Evolutionary conservation across 2,797 vertebrate genomes (phyloP).

Genomic region (Centroberyx gerrardi): DNA sequence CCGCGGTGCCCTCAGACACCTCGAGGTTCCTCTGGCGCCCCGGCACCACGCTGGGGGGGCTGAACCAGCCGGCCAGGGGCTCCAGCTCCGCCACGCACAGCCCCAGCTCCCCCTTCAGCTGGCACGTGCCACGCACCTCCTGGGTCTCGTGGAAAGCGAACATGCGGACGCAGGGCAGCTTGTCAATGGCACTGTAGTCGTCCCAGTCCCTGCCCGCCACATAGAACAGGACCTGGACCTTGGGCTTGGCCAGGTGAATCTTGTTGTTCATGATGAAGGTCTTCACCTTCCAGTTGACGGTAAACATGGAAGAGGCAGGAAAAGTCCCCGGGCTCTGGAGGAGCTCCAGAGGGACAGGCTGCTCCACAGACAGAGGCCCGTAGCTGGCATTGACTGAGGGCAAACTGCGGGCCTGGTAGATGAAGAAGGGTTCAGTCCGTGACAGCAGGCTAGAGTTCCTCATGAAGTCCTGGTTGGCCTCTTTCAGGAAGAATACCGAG

Average conservation of each 20-base stretch:
- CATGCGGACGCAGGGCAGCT: conserved; percentile 88
- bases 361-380: conserved; percentile 90
- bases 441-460: conserved; percentile 93
- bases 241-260: conserved; percentile 86
- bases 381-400: conserved; percentile 91
- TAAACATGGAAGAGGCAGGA: conserved; percentile 86
- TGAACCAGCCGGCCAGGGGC: conserved; percentile 88
- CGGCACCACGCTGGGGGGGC: conserved; percentile 85
- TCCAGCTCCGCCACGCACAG: conserved; percentile 88
- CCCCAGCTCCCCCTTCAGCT: conserved; percentile 85
- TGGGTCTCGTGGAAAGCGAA: conserved; percentile 91
- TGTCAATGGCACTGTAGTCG: conserved; percentile 86
- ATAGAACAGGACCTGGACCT: conserved; percentile 90
- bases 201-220: conserved; percentile 89
- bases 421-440: conserved; percentile 91
- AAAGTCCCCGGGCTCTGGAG: conserved; percentile 83
- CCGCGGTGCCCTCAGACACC: conserved; percentile 82
- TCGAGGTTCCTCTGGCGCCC: conserved; percentile 85
- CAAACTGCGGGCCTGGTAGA: conserved; percentile 88
- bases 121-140: conserved; percentile 88
- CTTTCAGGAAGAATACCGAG: conserved; percentile 92
- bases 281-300: conserved; percentile 90
- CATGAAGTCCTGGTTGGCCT: conserved; percentile 91
- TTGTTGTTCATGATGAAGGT: conserved; percentile 86
- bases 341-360: conserved; percentile 89